Evolutionary conservation across 1,140 invertebrate species (phyloP).

Genomic region (Limonius californicus): DNA sequence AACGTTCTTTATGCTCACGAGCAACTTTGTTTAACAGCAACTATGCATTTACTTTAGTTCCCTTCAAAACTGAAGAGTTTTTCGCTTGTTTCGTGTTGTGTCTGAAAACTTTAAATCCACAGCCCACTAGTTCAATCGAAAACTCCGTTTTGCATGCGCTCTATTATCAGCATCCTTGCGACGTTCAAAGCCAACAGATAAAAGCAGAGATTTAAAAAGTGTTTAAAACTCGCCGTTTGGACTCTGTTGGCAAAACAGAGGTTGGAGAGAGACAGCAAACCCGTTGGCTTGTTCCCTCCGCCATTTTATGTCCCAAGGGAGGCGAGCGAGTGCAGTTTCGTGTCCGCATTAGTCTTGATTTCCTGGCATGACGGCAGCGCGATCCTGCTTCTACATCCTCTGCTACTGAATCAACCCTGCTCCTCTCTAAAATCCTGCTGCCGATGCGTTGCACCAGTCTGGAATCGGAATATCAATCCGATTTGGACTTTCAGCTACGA

Average conservation of each 20-base stretch:
- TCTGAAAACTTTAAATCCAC: too few species aligned
- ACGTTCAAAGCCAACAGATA: too few species aligned
- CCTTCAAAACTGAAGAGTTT: too few species aligned
- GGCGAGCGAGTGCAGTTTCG: slow-evolving; percentile 47
- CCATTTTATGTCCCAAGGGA: slow-evolving; percentile 45
- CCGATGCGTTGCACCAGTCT: slow-evolving; percentile 7
- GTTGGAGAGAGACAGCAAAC: slow-evolving; percentile 16
- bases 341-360: slow-evolving; percentile 51
- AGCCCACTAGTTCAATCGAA: too few species aligned
- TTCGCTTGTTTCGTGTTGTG: too few species aligned
- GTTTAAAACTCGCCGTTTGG: background rate
- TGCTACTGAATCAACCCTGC: slow-evolving; percentile 20
- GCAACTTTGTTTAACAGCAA: too few species aligned
- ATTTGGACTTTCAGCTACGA: too few species aligned
- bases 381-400: slow-evolving; percentile 14
- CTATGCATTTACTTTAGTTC: too few species aligned
- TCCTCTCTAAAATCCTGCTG: slow-evolving; percentile 19
- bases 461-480: too few species aligned
- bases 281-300: slow-evolving; percentile 30
- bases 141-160: too few species aligned
- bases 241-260: background rate
- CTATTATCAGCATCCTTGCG: too few species aligned
- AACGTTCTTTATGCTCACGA: too few species aligned
- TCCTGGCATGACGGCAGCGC: slow-evolving; percentile 42
- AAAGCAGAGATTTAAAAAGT: background rate